phyloP scores from a whole-genome alignment of 2,888 invertebrate genomes.

The Netelia melanura region DNA sequence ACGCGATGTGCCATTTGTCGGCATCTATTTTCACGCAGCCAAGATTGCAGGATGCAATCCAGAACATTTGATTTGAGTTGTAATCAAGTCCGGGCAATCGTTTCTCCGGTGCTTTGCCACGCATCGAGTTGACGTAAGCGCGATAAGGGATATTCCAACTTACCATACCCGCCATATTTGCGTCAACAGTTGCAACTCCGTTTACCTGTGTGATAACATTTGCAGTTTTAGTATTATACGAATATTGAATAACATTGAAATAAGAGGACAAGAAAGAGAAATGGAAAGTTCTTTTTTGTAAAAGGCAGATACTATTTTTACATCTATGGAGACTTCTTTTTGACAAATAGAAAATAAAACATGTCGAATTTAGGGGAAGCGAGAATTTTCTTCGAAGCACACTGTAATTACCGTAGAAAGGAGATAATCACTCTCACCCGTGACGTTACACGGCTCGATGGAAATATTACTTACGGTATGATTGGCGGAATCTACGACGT shows the following conservation, averaged over 20 bases:
- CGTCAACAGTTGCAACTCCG: slow-evolving; percentile 96
- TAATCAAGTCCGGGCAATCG: slow-evolving; percentile 91
- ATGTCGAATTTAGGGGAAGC: no score
- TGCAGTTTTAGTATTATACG: not conserved
- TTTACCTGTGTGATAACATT: slow-evolving; percentile 88
- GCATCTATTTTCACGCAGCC: slow-evolving; percentile 88
- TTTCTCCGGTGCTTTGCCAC: slow-evolving; percentile 88
- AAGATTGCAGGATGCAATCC: slow-evolving; percentile 87
- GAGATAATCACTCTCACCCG: not conserved
- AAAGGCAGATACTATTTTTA: no score
- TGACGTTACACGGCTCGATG: slow-evolving; percentile 71
- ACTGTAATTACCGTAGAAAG: not conserved
- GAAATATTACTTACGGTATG: slow-evolving; percentile 88
- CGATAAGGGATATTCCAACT: slow-evolving; percentile 93
- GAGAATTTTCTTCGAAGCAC: no score
- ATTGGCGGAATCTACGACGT: slow-evolving; percentile 91
- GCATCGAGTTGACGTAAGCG: slow-evolving; percentile 92
- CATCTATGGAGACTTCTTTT: no score
- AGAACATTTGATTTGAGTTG: slow-evolving; percentile 89
- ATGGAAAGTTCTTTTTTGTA: no score
- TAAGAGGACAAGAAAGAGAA: no score
- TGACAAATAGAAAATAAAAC: no score
- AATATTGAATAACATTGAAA: not conserved
- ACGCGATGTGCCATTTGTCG: slow-evolving; percentile 91
- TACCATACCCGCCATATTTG: slow-evolving; percentile 90